Percentiles rank a stretch among this genome's conserved stretches.
Evolutionary conservation across 2,888 invertebrate genomes (phyloP).

Genomic region (Coremacera marginata): DNA sequence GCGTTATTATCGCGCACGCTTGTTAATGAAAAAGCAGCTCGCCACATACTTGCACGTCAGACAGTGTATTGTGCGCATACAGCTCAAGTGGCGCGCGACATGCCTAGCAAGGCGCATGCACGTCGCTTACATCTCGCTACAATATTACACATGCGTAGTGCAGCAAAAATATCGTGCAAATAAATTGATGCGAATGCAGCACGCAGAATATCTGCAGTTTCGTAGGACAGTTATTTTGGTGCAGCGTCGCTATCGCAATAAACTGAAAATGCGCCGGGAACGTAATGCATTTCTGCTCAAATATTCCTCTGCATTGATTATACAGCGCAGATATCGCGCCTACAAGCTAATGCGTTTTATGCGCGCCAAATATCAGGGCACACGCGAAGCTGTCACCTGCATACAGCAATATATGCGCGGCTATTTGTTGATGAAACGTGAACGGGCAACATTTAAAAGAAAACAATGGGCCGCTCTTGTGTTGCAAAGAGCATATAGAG

Average conservation of each 20-base stretch:
- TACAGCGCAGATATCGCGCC: constrained; percentile 59
- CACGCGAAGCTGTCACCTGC: constrained; percentile 54
- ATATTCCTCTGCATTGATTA: constrained; percentile 59
- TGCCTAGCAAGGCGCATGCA: constrained; percentile 54
- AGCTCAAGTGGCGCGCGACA: constrained; percentile 65
- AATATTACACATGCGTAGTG: constrained; percentile 53
- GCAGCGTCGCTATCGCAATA: constrained; percentile 65
- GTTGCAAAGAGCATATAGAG: constrained; percentile 56
- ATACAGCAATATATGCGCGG: constrained; percentile 68
- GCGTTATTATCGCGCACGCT: constrained; percentile 51
- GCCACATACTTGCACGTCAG: constrained; percentile 51
- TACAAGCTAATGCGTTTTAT: constrained; percentile 59
- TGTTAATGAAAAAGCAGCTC: constrained; percentile 57
- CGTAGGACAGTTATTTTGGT: constrained; percentile 54
- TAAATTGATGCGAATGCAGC: constrained; percentile 56
- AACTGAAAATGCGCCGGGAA: constrained; percentile 50
- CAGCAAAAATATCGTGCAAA: constrained; percentile 61
- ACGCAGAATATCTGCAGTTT: constrained; percentile 50
- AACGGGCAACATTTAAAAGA: constrained; percentile 41
- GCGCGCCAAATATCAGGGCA: constrained; percentile 60
- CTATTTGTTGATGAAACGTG: constrained; percentile 49
- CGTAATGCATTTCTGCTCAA: constrained; percentile 53
- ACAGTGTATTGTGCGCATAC: constrained; percentile 56
- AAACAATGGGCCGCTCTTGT: constrained; percentile 42
- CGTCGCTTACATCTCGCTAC: constrained; percentile 55